Evolutionary conservation across 2,888 invertebrate species (phyloP), one percentile per base, ranked within the genome.

Genomic region (Eupithecia subfuscata): DNA sequence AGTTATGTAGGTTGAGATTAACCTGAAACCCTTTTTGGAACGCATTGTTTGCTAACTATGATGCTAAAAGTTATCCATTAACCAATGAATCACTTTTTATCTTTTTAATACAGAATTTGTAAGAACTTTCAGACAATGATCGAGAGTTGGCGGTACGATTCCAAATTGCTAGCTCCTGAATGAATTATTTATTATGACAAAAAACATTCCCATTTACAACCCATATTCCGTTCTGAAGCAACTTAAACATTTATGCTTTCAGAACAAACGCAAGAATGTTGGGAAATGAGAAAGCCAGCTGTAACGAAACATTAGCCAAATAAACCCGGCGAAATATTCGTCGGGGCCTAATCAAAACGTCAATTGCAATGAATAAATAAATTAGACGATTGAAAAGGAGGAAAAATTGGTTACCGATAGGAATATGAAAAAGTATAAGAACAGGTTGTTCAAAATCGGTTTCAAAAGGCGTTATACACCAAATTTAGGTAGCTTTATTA

Each of bases 1-100:
- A 82, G 79, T 82, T 82, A 79, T 79, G 73, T 76, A 73, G 79
- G 78, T 78, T 74, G 69, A 79, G 79, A 79, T 80, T 82, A 80
- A 82, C 80, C 80, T 82, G 75, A 80, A 79, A 80, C 79, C 82
- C 80, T 79, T 80, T 79, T 78, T 75, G 71, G 76, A 74, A 78
- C 78, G 74, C 78, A 76, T 73, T 69, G 73, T 65, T 74, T 30
- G 45, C 74, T 56, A 71, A 75, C 73, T 77, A 71, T 69, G 67
- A 76, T 69, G 60, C 70, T 68, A 37, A 40, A 70, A 70, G 70
- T 73, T 52, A 74, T 48, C 63, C 64, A 65, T 73, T 76, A 56
- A 52, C n/a, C 22, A 56, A 22, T 56, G 48, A n/a, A 11, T n/a
- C 48, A 64, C 60, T 68, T 48, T 70, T 65, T 45, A 22, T 60